Conservation (phyloP, 30 jellyfish, hydroid and myxozoan species). For the Pseudorhiza aurosa region DNA sequence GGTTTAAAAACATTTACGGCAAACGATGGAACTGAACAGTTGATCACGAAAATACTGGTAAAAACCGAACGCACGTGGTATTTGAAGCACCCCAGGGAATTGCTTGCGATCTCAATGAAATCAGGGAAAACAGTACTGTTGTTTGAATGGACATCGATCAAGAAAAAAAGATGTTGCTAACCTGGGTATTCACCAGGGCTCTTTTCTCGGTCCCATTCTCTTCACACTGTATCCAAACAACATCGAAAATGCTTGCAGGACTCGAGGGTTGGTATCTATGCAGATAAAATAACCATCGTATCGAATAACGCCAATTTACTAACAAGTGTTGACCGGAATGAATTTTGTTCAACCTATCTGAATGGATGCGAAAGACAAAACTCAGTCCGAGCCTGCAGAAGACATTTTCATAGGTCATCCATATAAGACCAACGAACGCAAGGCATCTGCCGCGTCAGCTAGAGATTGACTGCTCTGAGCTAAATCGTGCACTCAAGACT, state of each 20-base stretch:
- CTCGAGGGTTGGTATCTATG: conserved; percentile 5
- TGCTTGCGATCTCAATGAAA: background rate
- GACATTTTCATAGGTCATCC: too few species aligned
- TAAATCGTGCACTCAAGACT: too few species aligned
- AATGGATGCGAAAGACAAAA: too few species aligned
- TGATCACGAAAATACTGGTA: background rate
- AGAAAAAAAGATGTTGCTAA: background rate
- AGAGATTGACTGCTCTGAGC: too few species aligned
- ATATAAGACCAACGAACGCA: too few species aligned
- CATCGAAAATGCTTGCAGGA: background rate
- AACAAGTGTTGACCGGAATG: too few species aligned
- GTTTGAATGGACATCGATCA: background rate
- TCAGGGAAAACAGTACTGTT: background rate
- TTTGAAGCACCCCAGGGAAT: background rate
- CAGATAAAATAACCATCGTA: background rate
- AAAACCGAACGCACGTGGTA: background rate
- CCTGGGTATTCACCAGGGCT: conserved; percentile 5
- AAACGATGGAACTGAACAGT: background rate
- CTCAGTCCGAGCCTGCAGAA: too few species aligned
- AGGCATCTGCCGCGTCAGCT: too few species aligned
- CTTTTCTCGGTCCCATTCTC: background rate
- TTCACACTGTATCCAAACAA: conserved; percentile 14
- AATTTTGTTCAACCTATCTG: too few species aligned
- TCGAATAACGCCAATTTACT: too few species aligned
- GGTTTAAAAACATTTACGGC: conserved; percentile 37